phyloP scores from a whole-genome alignment of 2,797 vertebrate species.

The Ptychadena robeensis region DNA sequence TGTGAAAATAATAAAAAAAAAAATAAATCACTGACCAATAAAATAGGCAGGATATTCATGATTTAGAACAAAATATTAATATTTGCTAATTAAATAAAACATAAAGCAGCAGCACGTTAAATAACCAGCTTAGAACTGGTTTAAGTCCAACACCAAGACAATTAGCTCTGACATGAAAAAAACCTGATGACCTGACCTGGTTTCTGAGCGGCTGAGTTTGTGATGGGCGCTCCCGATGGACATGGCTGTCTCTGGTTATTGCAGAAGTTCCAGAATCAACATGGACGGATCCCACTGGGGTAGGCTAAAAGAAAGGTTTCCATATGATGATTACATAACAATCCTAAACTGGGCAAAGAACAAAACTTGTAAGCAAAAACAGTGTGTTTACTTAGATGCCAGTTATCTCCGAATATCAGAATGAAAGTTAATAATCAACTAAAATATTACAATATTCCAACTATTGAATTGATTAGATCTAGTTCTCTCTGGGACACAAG shows the following conservation, averaged over 20 bases:
- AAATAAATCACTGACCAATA: background rate
- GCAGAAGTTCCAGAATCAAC: constrained; percentile 92
- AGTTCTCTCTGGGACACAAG: too few relatives aligned
- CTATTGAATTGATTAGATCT: too few relatives aligned
- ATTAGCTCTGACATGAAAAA: background rate
- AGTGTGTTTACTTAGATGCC: too few relatives aligned
- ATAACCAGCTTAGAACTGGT: background rate
- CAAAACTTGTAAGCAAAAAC: too few relatives aligned
- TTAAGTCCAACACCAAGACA: background rate
- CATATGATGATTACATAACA: background rate
- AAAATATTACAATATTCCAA: too few relatives aligned
- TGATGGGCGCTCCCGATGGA: constrained; percentile 89
- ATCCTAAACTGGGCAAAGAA: background rate
- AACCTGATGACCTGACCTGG: constrained; percentile 89
- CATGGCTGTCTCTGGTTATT: constrained; percentile 89
- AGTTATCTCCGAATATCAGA: too few relatives aligned
- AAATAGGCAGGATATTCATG: background rate
- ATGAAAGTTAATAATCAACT: too few relatives aligned
- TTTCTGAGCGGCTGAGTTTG: constrained; percentile 91
- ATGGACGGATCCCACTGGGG: constrained; percentile 92
- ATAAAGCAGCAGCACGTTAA: background rate
- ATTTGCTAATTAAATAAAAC: background rate
- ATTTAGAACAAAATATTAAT: background rate
- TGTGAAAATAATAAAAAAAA: constrained; percentile 13
- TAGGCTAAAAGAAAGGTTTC: constrained; percentile 81